These are phyloP conservation scores for Diabrotica undecimpunctata DNA, from an alignment of 1,140 invertebrate genomes.

Conservation along the genomic window DNA sequence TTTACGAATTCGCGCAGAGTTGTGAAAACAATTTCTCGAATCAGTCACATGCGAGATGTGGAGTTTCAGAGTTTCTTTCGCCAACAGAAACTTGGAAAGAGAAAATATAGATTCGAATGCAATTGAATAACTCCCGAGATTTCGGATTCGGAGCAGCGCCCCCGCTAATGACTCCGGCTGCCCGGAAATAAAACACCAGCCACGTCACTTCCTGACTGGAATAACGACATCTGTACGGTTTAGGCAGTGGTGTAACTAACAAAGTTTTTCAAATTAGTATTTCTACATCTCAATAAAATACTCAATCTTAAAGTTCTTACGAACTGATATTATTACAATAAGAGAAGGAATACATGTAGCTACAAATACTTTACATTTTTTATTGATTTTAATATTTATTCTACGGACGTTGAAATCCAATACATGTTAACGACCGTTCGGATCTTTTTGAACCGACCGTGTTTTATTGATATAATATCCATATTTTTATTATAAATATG, in stretches of 20 bases:
- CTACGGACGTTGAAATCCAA: too few relatives aligned
- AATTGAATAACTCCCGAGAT: slow-evolving; percentile 31
- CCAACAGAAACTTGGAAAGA: slow-evolving; percentile 6
- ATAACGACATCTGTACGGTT: slow-evolving; percentile 27
- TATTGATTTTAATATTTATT: too few relatives aligned
- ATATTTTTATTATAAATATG: too few relatives aligned
- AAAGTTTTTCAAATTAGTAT: background rate
- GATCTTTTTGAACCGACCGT: too few relatives aligned
- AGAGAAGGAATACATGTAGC: too few relatives aligned
- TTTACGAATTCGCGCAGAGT: background rate
- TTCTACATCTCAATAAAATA: background rate
- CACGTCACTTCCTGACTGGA: slow-evolving; percentile 38
- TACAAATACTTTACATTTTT: too few relatives aligned
- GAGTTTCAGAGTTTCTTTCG: background rate
- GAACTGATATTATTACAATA: too few relatives aligned
- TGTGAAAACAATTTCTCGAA: slow-evolving; percentile 25
- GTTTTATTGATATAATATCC: too few relatives aligned
- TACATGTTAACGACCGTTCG: too few relatives aligned
- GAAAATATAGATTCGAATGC: slow-evolving; percentile 11
- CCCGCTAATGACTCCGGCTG: slow-evolving; percentile 27
- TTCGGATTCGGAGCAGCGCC: slow-evolving; percentile 27
- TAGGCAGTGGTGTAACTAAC: background rate
- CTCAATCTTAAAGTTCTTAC: too few relatives aligned
- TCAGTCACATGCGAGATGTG: slow-evolving; percentile 13
- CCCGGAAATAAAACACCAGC: slow-evolving; percentile 35